Conservation (phyloP, 2,888 invertebrate species). For the Julus scandinavius region DNA sequence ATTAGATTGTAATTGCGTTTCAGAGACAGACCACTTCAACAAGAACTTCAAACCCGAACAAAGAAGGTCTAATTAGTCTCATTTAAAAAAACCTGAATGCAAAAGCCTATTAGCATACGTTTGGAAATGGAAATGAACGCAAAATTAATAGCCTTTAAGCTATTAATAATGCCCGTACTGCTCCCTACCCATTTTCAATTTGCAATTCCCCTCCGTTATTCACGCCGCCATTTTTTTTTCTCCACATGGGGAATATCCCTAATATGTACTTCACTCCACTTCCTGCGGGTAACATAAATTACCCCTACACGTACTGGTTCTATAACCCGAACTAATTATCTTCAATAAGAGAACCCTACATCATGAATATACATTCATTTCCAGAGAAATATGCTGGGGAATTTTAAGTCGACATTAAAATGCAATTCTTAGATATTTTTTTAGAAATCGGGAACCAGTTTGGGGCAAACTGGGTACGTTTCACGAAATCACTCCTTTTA, state of each 20-base stretch:
- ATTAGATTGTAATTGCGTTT: not conserved
- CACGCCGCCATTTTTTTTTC: not conserved
- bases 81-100: not conserved
- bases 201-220: not conserved
- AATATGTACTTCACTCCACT: not conserved
- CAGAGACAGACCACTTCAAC: not conserved
- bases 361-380: not conserved
- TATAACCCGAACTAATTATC: constrained; percentile 1
- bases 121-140: not conserved
- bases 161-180: not conserved
- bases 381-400: not conserved
- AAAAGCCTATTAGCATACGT: not conserved
- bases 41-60: not conserved
- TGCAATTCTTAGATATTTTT: not conserved
- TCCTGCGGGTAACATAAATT: not conserved
- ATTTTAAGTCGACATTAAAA: not conserved
- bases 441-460: not conserved
- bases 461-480: not conserved
- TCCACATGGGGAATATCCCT: not conserved
- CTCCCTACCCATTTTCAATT: not conserved
- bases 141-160: not conserved
- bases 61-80: not conserved
- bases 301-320: not conserved
- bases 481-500: constrained; percentile 8
- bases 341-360: not conserved